Evolutionary conservation across 1,140 invertebrate genomes (phyloP).

Genomic region (Colletes latitarsis): DNA sequence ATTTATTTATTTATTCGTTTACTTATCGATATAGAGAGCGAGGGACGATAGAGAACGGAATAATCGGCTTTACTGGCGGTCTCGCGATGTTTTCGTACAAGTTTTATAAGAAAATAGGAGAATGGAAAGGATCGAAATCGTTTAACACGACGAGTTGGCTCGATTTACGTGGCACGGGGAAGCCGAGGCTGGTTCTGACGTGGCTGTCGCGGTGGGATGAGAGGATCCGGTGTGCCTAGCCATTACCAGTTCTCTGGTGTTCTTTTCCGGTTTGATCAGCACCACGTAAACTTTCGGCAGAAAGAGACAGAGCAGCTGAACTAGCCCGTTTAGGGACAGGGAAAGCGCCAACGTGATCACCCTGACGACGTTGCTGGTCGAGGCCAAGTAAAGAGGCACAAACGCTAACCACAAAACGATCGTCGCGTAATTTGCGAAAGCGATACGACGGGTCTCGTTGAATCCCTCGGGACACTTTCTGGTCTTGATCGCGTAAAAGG

Average conservation of each 20-base stretch:
- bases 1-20: too few relatives aligned
- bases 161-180: neutral
- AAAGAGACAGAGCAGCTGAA: slow-evolving; percentile 83
- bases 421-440: slow-evolving; percentile 90
- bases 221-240: slow-evolving; percentile 71
- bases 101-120: too few relatives aligned
- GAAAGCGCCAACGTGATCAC: slow-evolving; percentile 83
- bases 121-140: too few relatives aligned
- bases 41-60: too few relatives aligned
- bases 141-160: neutral
- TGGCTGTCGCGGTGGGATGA: slow-evolving; percentile 29
- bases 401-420: slow-evolving; percentile 90
- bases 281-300: slow-evolving; percentile 86
- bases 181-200: neutral
- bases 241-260: slow-evolving; percentile 85
- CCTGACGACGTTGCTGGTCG: slow-evolving; percentile 81
- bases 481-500: slow-evolving; percentile 89
- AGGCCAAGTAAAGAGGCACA: slow-evolving; percentile 84
- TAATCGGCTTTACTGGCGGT: too few relatives aligned
- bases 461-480: slow-evolving; percentile 90
- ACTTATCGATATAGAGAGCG: too few relatives aligned
- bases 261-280: slow-evolving; percentile 86
- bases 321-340: slow-evolving; percentile 81
- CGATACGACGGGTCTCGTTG: slow-evolving; percentile 88
- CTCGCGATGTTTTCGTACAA: too few relatives aligned